Evolutionary conservation across 2,888 invertebrate genomes (phyloP).

Genomic region (Melinaea marsaeus): DNA sequence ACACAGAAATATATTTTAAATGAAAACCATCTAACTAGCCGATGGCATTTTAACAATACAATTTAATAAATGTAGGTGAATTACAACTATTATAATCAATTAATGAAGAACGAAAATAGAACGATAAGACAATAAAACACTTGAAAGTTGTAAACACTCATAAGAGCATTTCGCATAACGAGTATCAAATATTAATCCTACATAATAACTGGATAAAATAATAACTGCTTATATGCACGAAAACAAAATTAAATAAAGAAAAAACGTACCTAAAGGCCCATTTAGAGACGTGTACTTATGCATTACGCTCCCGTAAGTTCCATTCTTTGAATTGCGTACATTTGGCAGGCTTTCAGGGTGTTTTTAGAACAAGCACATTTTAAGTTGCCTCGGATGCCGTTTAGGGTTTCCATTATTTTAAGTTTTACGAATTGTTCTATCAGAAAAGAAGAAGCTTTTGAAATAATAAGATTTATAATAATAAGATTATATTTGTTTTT

Average conservation of each 20-base stretch:
- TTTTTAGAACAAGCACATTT: constrained; percentile 61
- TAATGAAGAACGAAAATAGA: too few species aligned
- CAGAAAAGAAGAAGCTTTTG: constrained; percentile 2
- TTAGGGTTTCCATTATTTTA: constrained; percentile 24
- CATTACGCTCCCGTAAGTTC: constrained; percentile 32
- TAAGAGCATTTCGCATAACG: too few species aligned
- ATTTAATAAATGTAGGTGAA: too few species aligned
- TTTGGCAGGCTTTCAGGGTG: constrained; percentile 55
- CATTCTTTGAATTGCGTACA: constrained; percentile 45
- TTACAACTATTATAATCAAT: too few species aligned
- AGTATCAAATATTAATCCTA: too few species aligned
- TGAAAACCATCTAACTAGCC: not conserved
- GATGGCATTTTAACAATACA: constrained; percentile 11
- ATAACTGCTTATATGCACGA: not conserved
- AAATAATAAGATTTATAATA: not conserved
- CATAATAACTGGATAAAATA: too few species aligned
- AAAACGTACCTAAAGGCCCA: not conserved
- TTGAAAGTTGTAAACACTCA: too few species aligned
- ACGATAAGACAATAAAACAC: too few species aligned
- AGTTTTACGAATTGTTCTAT: constrained; percentile 5
- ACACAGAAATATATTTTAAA: constrained; percentile 12
- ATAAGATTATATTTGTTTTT: not conserved
- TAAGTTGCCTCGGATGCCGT: constrained; percentile 44
- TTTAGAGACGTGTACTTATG: constrained; percentile 9
- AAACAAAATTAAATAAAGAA: not conserved